These are phyloP conservation scores for Caenorhabditis inopinata DNA, from an alignment of 1,140 invertebrate species.

Conservation along the genomic window DNA sequence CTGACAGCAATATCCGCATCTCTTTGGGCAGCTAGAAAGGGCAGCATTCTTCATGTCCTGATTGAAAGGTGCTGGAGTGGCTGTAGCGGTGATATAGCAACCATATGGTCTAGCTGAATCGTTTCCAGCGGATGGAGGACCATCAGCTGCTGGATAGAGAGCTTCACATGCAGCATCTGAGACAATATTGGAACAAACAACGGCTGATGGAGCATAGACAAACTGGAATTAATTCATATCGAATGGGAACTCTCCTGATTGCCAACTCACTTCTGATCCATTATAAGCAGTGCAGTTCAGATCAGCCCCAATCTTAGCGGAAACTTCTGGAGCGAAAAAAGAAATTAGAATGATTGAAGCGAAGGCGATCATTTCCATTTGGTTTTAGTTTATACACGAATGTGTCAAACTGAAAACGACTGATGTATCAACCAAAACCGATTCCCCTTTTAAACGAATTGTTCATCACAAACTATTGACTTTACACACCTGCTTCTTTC, in stretches of 20 bases:
- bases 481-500: too few relatives aligned
- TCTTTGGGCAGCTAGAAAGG: background rate
- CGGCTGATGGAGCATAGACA: background rate
- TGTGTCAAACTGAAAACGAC: too few relatives aligned
- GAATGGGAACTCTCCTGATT: too few relatives aligned
- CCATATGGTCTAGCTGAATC: background rate
- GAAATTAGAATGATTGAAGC: background rate
- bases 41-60: background rate
- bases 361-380: background rate
- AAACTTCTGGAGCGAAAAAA: background rate
- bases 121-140: background rate
- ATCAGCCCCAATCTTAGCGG: background rate
- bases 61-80: background rate
- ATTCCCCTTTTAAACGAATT: too few relatives aligned
- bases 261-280: background rate
- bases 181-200: background rate
- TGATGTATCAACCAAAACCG: too few relatives aligned
- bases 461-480: too few relatives aligned
- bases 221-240: too few relatives aligned
- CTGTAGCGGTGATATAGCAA: background rate
- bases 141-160: slow-evolving; percentile 5
- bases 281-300: slow-evolving; percentile 1
- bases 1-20: background rate
- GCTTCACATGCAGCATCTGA: background rate
- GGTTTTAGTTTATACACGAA: too few relatives aligned